Base-by-base conservation (phyloP, 2,113 vertebrate species). In the Protomyctophum bolini region DNA sequence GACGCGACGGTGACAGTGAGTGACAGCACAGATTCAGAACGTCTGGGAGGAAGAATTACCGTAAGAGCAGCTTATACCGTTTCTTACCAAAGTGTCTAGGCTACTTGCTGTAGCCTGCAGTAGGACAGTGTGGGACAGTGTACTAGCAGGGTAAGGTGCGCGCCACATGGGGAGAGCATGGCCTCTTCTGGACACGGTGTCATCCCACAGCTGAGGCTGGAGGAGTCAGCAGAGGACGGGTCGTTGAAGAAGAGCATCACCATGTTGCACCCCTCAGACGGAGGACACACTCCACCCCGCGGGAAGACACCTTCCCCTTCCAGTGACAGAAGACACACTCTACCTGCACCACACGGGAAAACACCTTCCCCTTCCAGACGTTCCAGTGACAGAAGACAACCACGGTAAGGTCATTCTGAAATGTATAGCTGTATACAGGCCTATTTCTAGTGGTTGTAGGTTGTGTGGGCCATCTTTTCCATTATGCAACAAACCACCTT, bases 121-220 rank as follows among this genome's bases (percentile, higher is more conserved):
- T 54, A 7, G 52, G 11, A 12, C n/a, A 54, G 52, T 11, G 14
- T 54, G n/a, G 52, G 11, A 12, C n/a, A 54, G 52, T 11, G 14
- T 50, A 48, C 2, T 21, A 21, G 21, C 55, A 41, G 12, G 0
- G 15, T 33, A 3, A 15, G 8, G 54, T 33, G 9, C 10, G 45
- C 21, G 21, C 21, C 41, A 67, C 46, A 58, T 63, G 60, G 21
- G 7, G 10, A 33, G 10, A 28, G 63, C 70, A 90, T 91, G 91
- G 87, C 87, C 68, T 87, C 71, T 67, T 87, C 71, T 67, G 86
- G 86, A 45, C 77, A 87, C 68, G 64, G 87, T 21, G 21, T 21
- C 21, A 66, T 86, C 61, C 87, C 87, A 63, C 86, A 83, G 73
- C 74, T 90, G 60, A 84, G 73, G 66, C 83, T 89, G 75, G 84